A percentile compares a stretch with the other conserved stretches of the same genome.
These are phyloP conservation scores for Eublepharis macularius DNA, from an alignment of 2,113 vertebrate species.

Conservation along the genomic window DNA sequence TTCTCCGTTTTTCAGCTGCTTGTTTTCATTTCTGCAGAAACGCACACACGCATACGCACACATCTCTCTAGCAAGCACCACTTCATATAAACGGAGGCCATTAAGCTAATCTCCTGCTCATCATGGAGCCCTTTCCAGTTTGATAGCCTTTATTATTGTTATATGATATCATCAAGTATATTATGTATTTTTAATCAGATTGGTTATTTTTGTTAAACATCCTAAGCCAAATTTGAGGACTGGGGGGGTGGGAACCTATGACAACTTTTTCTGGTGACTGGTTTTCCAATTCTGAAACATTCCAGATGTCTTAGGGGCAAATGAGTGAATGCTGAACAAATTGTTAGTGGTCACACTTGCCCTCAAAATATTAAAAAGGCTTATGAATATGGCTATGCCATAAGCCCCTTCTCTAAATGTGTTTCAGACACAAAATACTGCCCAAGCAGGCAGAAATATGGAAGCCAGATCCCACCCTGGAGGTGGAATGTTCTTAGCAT, in stretches of 20 bases:
- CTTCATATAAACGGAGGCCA: background rate
- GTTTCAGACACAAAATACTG: no score
- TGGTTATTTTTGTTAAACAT: background rate
- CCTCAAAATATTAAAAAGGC: no score
- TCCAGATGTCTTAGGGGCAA: no score
- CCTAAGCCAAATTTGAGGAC: background rate
- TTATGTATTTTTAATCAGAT: background rate
- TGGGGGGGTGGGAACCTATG: background rate
- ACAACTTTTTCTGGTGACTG: background rate
- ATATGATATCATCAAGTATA: conserved; percentile 7
- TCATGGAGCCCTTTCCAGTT: background rate
- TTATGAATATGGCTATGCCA: no score
- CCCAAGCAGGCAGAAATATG: no score
- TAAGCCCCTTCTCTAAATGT: no score
- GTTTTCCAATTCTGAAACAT: no score
- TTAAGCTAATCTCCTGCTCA: background rate
- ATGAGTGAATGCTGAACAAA: no score
- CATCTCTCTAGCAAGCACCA: background rate
- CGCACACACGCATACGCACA: background rate
- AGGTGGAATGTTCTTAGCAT: no score
- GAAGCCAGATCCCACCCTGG: no score
- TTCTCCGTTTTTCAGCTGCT: background rate
- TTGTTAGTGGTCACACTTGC: no score
- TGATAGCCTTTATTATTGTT: conserved; percentile 8
- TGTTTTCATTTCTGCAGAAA: background rate